A percentile compares a stretch with the other conserved stretches of the same genome.
Conservation (phyloP, 2,797 vertebrate species). For the Karalla daura region DNA sequence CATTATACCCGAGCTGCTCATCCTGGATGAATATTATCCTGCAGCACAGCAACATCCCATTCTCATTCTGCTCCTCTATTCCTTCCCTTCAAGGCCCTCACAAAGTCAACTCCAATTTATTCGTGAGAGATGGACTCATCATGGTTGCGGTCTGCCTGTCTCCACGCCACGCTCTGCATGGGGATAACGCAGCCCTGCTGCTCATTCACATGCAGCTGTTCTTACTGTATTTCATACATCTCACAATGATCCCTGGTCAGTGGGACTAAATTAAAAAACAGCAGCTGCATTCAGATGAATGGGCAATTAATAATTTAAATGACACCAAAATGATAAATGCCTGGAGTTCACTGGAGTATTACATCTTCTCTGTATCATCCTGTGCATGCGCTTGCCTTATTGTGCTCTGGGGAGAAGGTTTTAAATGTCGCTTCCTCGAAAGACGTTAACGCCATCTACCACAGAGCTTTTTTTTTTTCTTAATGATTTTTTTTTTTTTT, state of each 20-base stretch:
- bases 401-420: not conserved
- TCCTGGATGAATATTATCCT: constrained; percentile 67
- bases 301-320: constrained; percentile 54
- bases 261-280: constrained; percentile 53
- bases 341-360: constrained; percentile 16
- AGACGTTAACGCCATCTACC: not conserved
- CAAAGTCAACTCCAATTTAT: constrained; percentile 81
- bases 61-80: constrained; percentile 74
- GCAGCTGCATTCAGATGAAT: constrained; percentile 62
- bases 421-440: not conserved
- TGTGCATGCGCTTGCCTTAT: not conserved
- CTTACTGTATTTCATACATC: constrained; percentile 63
- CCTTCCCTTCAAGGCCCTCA: constrained; percentile 71
- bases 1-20: constrained; percentile 58
- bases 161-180: constrained; percentile 61
- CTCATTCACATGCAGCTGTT: constrained; percentile 72
- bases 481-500: not conserved
- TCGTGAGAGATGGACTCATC: constrained; percentile 73
- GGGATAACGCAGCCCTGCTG: constrained; percentile 55
- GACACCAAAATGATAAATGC: constrained; percentile 28
- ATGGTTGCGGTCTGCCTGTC: constrained; percentile 63
- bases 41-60: constrained; percentile 66
- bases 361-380: constrained; percentile 6
- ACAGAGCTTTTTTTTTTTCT: not conserved
- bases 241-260: constrained; percentile 45